These are phyloP conservation scores for Oryzias woworae DNA, from an alignment of 2,113 vertebrate species.

Conservation along the genomic window DNA sequence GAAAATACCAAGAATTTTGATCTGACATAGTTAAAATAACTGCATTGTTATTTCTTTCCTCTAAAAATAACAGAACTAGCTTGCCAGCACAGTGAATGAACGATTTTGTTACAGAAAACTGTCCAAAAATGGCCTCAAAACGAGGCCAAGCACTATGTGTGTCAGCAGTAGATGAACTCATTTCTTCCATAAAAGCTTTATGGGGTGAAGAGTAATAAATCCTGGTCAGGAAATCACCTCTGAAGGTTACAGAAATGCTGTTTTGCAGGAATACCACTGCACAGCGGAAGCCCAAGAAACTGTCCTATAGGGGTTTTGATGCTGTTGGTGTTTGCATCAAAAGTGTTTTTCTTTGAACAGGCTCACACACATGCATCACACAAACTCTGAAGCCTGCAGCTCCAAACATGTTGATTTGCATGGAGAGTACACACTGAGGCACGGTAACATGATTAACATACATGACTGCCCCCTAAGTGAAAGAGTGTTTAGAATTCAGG, in stretches of 20 bases:
- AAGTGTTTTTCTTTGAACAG: too few relatives aligned
- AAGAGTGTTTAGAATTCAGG: conserved; percentile 8
- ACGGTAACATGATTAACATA: conserved; percentile 32
- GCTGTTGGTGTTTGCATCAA: too few relatives aligned
- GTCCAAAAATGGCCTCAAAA: conserved; percentile 15
- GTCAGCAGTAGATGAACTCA: not conserved
- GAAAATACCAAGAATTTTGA: not conserved
- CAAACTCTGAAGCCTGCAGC: too few relatives aligned
- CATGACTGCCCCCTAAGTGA: conserved; percentile 16
- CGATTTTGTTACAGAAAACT: not conserved
- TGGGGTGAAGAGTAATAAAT: not conserved
- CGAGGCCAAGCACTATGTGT: not conserved
- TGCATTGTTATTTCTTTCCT: not conserved
- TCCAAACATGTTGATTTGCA: conserved; percentile 4
- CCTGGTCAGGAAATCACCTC: not conserved
- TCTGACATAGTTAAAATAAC: conserved; percentile 12
- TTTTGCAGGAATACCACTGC: not conserved
- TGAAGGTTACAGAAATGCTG: not conserved
- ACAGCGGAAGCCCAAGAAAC: not conserved
- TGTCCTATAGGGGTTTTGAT: too few relatives aligned
- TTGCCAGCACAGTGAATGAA: conserved; percentile 11
- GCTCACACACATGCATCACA: too few relatives aligned
- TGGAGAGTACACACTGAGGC: conserved; percentile 9
- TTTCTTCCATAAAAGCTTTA: not conserved
- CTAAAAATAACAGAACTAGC: conserved; percentile 5